Percentiles rank a stretch among this genome's conserved stretches.
These are phyloP conservation scores for Prunella strophiata DNA, from an alignment of 2,797 vertebrate species.

Conservation along the genomic window DNA sequence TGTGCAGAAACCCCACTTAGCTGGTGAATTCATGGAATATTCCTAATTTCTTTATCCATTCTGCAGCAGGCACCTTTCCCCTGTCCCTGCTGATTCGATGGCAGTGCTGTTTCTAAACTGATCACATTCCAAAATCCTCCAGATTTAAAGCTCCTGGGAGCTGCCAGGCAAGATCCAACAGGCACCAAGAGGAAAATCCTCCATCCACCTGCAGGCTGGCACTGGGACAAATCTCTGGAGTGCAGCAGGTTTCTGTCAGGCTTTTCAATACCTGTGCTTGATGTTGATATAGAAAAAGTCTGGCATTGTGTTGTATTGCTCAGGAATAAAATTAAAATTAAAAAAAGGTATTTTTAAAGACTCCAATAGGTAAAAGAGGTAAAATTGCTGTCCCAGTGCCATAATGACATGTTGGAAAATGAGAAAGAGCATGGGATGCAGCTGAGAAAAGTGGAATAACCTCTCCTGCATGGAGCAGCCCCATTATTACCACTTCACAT, in stretches of 20 bases:
- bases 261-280: slow-evolving; percentile 14
- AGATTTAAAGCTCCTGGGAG: slow-evolving; percentile 56
- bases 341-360: too few species aligned
- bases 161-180: slow-evolving; percentile 71
- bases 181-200: slow-evolving; percentile 62
- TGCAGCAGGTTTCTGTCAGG: slow-evolving; percentile 60
- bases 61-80: not conserved
- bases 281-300: not conserved
- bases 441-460: not conserved
- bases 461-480: not conserved
- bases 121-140: not conserved
- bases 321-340: too few species aligned
- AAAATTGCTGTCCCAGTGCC: not conserved
- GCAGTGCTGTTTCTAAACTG: not conserved
- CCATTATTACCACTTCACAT: not conserved
- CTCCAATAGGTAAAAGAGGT: not conserved
- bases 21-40: not conserved
- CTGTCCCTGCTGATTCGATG: not conserved
- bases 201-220: slow-evolving; percentile 80
- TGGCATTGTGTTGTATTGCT: not conserved
- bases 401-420: not conserved
- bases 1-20: not conserved
- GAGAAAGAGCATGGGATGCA: not conserved
- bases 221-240: slow-evolving; percentile 59
- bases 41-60: not conserved